These are phyloP conservation scores for Pseudobourletiella spinata DNA, from an alignment of 1,140 invertebrate genomes.

Conservation along the genomic window DNA sequence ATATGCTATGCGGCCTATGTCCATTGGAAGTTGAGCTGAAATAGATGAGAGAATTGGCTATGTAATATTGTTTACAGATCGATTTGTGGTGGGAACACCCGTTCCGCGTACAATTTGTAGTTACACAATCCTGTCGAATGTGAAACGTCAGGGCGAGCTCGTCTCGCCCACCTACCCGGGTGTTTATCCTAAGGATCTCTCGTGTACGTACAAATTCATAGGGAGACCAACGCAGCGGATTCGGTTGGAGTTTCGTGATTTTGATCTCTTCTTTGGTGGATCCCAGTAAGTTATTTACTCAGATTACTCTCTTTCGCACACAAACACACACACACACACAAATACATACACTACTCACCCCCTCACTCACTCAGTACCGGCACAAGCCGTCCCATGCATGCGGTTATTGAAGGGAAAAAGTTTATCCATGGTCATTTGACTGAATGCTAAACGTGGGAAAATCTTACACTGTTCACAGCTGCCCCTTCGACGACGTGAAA, in stretches of 20 bases:
- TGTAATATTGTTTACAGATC: conserved; percentile 47
- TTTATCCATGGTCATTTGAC: too few species aligned
- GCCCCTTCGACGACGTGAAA: conserved; percentile 95
- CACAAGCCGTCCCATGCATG: too few species aligned
- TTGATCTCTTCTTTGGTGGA: conserved; percentile 97
- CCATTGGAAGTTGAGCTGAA: too few species aligned
- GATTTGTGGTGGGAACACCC: conserved; percentile 81
- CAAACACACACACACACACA: too few species aligned
- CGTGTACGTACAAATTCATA: conserved; percentile 86
- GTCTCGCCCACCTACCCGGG: conserved; percentile 97
- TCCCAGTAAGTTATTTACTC: conserved; percentile 79
- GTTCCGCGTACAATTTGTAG: conserved; percentile 67
- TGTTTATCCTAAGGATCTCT: conserved; percentile 91
- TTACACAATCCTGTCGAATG: conserved; percentile 65
- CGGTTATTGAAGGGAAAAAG: too few species aligned
- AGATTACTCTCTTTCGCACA: too few species aligned
- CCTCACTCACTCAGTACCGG: too few species aligned
- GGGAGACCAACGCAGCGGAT: conserved; percentile 85
- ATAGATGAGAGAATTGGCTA: too few species aligned
- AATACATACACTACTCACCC: too few species aligned
- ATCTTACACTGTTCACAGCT: too few species aligned
- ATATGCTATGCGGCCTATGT: too few species aligned
- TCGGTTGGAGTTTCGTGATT: conserved; percentile 92
- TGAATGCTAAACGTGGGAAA: too few species aligned
- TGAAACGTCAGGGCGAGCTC: conserved; percentile 73